Conservation (phyloP, 2,797 vertebrate species). For the Pseudotriccus pelzelni region DNA sequence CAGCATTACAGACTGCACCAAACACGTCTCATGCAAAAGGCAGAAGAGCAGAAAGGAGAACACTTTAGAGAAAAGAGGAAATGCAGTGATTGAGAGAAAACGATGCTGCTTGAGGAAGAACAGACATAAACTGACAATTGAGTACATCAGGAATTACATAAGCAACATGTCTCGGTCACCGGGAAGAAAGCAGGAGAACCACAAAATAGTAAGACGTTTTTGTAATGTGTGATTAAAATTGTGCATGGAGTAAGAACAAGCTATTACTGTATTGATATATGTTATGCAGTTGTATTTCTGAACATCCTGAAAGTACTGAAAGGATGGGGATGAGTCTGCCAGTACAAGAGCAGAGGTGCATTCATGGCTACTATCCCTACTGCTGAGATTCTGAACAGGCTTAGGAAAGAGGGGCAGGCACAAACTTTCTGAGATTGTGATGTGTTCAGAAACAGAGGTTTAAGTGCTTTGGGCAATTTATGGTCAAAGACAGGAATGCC, state of each 20-base stretch:
- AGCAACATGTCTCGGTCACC: conserved; percentile 73
- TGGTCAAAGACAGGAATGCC: background rate
- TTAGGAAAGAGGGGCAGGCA: background rate
- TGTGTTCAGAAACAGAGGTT: background rate
- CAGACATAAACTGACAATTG: background rate
- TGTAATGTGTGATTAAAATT: background rate
- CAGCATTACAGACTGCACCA: conserved; percentile 24
- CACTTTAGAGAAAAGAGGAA: background rate
- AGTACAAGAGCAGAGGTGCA: background rate
- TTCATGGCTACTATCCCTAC: background rate
- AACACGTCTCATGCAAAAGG: background rate
- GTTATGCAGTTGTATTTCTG: background rate
- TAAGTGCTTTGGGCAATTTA: background rate
- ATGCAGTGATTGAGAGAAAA: background rate
- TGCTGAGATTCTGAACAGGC: background rate
- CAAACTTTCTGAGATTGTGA: background rate
- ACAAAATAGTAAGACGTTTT: conserved; percentile 80
- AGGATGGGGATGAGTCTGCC: background rate
- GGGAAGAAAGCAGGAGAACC: conserved; percentile 74
- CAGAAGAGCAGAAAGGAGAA: conserved; percentile 7
- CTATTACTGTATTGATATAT: background rate
- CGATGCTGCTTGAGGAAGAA: background rate
- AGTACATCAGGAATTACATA: background rate
- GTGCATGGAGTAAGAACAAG: background rate
- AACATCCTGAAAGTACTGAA: background rate